Percentiles rank a stretch among this genome's conserved stretches.
phyloP scores from a whole-genome alignment of 2,113 vertebrate genomes.

The Amblyornis subalaris region DNA sequence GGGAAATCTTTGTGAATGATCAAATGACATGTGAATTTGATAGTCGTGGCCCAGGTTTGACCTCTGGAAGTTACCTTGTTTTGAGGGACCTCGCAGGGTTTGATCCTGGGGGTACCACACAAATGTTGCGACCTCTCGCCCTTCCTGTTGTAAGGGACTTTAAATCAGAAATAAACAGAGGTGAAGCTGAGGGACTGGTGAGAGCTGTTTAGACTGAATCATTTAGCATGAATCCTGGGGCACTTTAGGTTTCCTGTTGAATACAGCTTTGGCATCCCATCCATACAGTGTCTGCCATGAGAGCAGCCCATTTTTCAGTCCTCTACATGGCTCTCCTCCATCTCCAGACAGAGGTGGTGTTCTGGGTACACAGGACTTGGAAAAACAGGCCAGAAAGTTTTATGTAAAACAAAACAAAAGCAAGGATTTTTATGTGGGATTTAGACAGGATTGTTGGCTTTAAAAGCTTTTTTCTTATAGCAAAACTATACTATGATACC shows the following conservation, averaged over 20 bases:
- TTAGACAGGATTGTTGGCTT: not conserved
- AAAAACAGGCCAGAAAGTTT: not conserved
- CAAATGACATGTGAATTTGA: not conserved
- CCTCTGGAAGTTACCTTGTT: slow-evolving; percentile 13
- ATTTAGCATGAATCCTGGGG: not conserved
- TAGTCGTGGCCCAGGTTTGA: slow-evolving; percentile 20
- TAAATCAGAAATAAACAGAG: slow-evolving; percentile 52
- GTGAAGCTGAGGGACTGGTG: not conserved
- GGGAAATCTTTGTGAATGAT: not conserved
- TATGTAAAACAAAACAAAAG: not conserved
- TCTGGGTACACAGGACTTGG: not conserved
- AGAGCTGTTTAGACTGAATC: slow-evolving; percentile 8
- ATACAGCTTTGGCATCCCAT: not conserved
- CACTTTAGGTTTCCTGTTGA: not conserved
- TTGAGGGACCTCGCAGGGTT: not conserved
- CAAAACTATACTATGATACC: not conserved
- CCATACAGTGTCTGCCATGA: not conserved
- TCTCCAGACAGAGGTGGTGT: not conserved
- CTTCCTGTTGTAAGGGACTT: slow-evolving; percentile 42
- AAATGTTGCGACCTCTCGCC: not conserved
- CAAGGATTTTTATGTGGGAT: not conserved
- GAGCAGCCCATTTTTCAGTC: not conserved
- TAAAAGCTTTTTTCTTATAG: not conserved
- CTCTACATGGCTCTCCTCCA: not conserved
- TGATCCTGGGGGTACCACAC: not conserved